Evolutionary conservation across 37 sponge, comb jelly and placozoan genomes (phyloP), one percentile per base, ranked within the genome.

Genomic region (Halichondria panicea): DNA sequence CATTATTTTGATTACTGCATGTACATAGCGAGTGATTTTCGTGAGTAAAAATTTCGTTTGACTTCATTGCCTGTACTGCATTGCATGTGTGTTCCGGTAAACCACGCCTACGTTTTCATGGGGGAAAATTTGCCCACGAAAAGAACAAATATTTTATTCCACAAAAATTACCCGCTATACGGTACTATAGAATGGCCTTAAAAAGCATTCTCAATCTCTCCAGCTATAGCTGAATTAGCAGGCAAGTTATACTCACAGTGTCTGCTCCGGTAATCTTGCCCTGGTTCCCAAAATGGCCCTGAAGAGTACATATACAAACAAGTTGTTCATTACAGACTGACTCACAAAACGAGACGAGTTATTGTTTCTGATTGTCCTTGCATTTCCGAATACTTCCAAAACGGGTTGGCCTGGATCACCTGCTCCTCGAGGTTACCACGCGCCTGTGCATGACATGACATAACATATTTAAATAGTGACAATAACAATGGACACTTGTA

Each of bases 291-390:
- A 98, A 98, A 62, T 98, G 99, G 61, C 95, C 82, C 25, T 96
- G 91, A 74, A 98, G 1, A 15, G 52, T 53, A 4, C 3, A 36
- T 4, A 63, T 54, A 18, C 3, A 19, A 3, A 3, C 39, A 36
- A 27, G n/a, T 18, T 22, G 41, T 6, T 8, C 3, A 28, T 4
- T 71, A 25, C 18, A 7, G 30, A 22, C 50, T 12, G 15, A 74
- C 94, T 94, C 50, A 94, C 94, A 83, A 97, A 97, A 81, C 98
- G 95, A 55, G 99, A 98, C 18, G 99, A 98, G 90, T 98, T 98
- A 84, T 98, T 94, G 65, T 98, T 98, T 43, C 99, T 82, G 73
- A 93, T 88, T 48, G 99, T 98, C 92, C 93, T 98, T 67, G 99
- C 99, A 79, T 98, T 98, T 35, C 99, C 99, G 83, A 96, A 98